Base-by-base conservation (phyloP, 92 coral and sea anemone species). In the Zoanthus sansibaricus region DNA sequence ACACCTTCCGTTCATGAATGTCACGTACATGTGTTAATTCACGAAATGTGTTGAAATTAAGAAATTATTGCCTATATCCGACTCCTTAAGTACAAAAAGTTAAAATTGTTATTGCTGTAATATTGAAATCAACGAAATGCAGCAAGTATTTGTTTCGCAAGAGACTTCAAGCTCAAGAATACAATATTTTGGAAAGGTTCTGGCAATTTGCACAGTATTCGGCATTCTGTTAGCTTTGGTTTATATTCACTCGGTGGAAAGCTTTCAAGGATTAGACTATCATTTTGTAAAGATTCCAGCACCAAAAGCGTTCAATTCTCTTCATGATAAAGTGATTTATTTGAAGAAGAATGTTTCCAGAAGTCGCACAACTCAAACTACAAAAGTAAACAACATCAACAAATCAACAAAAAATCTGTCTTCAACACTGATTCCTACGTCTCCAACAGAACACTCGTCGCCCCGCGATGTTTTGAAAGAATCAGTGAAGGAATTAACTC, bases 401-500 rank as follows among this genome's bases (percentile, higher is more conserved):
- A 67, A 30, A 20, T n/a, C 72, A 2, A 4, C 20, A 14, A 67
- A 64, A 30, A 0, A 10, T 1, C 8, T 37, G 25, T 18, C 12
- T 7, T 12, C n/a, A 10, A 6, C 32, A 18, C 8, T 13, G 33
- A 18, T 33, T 18, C 32, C 4, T 30, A 18, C 17, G 0, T 15
- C 15, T 8, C 21, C 47, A 17, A 44, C 64, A 9, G n/a, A 20
- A 4, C 62, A 10, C 3, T 3, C 11, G 10, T 7, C 9, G 8
- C 13, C 20, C 6, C 12, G 37, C 33, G 37, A 20, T 13, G 7
- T 5, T 9, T 11, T 37, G 42, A 37, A 37, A 21, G 10, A 51
- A 6, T 20, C 78, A 7, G 84, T 79, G 6, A 72, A 59, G 72
- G 54, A 25, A 79, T 42, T 79, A 42, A 62, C 84, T 42, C 62